Evolutionary conservation across 2,113 vertebrate genomes (phyloP), one percentile per base, ranked within the genome.

Genomic region (Paraplagusia blochii): DNA sequence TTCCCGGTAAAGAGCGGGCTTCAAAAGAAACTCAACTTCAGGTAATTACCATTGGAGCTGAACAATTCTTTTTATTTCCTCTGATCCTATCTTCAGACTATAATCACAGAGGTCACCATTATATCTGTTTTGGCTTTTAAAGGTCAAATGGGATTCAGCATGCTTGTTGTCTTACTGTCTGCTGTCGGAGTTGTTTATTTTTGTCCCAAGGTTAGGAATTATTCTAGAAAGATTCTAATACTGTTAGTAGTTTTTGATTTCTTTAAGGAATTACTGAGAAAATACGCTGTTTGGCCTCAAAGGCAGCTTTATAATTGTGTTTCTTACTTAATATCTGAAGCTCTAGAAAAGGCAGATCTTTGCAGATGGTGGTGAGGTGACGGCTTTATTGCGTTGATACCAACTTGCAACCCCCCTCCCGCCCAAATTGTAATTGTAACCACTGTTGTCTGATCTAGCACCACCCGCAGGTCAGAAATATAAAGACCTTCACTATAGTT

Each of bases 1-100:
- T 86, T 79, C 88, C 90, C 48, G 69, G 70, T 88, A 90, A 88
- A 88, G 88, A 91, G 78, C 88, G 88, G 84, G 77, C 88, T 82
- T 81, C 90, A 82, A 90, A 90, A 88, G 88, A 89, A 77, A 62
- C 84, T 58, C 88, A 86, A 38, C 81, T 52, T 69, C 88, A 90
- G 89, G 89, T 91, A 91, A 89, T 69, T 81, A 83, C 69, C 50
- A 46, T 55, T 53, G 33, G 53, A 69, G 65, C 56, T 66, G 33
- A 72, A 64, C 49, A 56, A 56, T 9, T 67, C 59, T 79, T 42
- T 61, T 57, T 8, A 52, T 16, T 51, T 34, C 18, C 53, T n/a
- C 43, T 47, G 35, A 52, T 36, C 49, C 11, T 71, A 39, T 65
- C 29, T 55, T 44, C 16, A 8, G 15, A 44, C 6, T 17, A 44